Base-by-base conservation (phyloP, 2,113 vertebrate species). In the Barnardius zonarius region DNA sequence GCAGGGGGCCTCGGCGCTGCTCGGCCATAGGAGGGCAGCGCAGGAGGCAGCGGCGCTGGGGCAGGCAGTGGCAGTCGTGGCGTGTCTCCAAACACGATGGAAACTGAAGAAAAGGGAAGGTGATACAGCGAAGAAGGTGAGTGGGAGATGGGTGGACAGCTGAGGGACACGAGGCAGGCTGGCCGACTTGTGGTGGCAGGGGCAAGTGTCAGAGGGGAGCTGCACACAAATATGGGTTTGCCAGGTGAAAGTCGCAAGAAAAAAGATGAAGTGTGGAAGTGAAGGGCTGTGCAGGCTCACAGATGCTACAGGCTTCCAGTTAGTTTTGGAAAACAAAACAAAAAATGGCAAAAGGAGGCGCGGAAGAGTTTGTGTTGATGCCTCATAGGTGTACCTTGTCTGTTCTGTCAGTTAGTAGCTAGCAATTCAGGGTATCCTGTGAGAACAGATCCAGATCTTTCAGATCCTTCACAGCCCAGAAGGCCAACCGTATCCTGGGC, bases 41-140 rank as follows among this genome's bases (percentile, higher is more conserved):
- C 2, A 0, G 4, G 24, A 30, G 17, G 14, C 6, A 31, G 30
- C 0, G 9, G 20, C 4, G 49, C 57, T 24, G 14, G 13, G 9
- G 22, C 6, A 6, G n/a, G 2, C 22, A 17, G 22, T 3, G 24
- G 59, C 14, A 20, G 33, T 5, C 1, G 2, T 28, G 12, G 9
- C 7, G 35, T 9, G 15, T 16, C 18, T 59, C 17, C 15, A 9
- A 43, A 24, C 10, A 1, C 2, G 1, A 3, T 17, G 16, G 28
- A 44, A 28, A 73, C 19, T 16, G 73, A 43, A 31, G 9, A 25
- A 31, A 7, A 44, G 20, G 8, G 41, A 43, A 63, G 30, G 79
- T 61, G 62, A 19, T 52, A 3, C 14, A 18, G 5, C 2, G 22
- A 12, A 51, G 23, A 44, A 41, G 39, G 79, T 33, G 51, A 41